Conservation (phyloP, 2,888 invertebrate species). For the Mantis religiosa region DNA sequence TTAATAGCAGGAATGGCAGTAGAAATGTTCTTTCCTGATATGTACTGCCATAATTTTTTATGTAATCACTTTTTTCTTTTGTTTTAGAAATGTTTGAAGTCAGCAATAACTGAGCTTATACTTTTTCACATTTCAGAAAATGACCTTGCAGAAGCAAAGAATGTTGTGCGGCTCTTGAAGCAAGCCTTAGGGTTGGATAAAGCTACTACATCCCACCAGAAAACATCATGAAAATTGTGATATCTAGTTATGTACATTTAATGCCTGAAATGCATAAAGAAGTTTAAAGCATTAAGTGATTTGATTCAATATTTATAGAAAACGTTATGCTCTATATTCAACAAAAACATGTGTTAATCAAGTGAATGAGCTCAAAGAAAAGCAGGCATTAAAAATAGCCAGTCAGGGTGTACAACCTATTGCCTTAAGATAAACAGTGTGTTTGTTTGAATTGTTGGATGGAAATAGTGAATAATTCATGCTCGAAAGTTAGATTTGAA, state of each 20-base stretch:
- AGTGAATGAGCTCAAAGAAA: background rate
- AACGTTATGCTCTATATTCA: background rate
- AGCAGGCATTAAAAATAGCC: background rate
- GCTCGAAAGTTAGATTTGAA: background rate
- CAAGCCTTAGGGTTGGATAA: slow-evolving; percentile 63
- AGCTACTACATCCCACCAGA: background rate
- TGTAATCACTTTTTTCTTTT: no score
- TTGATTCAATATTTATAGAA: background rate
- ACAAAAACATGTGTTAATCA: background rate
- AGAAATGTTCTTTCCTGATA: no score
- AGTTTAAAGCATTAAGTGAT: background rate
- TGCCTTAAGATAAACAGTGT: background rate
- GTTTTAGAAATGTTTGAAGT: background rate
- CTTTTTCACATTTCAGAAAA: slow-evolving; percentile 50
- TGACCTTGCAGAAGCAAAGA: slow-evolving; percentile 69
- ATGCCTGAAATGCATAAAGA: background rate
- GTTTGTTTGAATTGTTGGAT: background rate
- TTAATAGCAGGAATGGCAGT: no score
- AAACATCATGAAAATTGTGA: slow-evolving; percentile 9
- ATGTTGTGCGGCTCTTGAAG: slow-evolving; percentile 74
- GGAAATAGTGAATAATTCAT: background rate
- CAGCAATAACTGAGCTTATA: background rate
- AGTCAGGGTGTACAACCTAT: background rate
- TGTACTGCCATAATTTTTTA: no score
- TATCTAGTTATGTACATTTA: background rate